These are phyloP conservation scores for Chamaea fasciata DNA, from an alignment of 2,113 vertebrate genomes.

Conservation along the genomic window DNA sequence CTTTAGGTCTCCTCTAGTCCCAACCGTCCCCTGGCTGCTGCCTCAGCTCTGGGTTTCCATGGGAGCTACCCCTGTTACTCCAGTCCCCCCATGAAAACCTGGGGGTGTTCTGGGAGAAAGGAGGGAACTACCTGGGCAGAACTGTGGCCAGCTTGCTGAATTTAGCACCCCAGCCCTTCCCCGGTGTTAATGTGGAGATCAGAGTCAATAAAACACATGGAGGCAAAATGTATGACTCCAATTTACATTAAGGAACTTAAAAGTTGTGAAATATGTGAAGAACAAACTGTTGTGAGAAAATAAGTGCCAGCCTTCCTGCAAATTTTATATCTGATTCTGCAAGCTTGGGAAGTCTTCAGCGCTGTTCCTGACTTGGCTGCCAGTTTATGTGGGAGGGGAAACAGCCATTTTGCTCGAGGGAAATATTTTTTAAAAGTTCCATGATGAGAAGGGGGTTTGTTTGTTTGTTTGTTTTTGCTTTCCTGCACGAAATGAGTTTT, in stretches of 20 bases:
- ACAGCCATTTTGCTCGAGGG: conserved; percentile 64
- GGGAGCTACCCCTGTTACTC: background rate
- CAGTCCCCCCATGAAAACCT: background rate
- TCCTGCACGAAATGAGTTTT: conserved; percentile 36
- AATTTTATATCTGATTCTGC: conserved; percentile 61
- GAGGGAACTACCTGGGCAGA: background rate
- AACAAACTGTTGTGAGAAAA: conserved; percentile 70
- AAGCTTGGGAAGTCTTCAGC: conserved; percentile 60
- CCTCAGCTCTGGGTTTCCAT: background rate
- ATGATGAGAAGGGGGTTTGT: conserved; percentile 41
- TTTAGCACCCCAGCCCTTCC: background rate
- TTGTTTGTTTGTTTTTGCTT: conserved; percentile 44
- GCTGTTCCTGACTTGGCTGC: conserved; percentile 67
- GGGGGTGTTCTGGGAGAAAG: background rate
- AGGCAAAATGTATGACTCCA: conserved; percentile 58
- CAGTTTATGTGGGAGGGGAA: conserved; percentile 68
- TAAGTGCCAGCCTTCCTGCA: conserved; percentile 68
- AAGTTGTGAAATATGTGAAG: conserved; percentile 70
- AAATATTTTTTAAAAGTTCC: conserved; percentile 57
- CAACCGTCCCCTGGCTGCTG: background rate
- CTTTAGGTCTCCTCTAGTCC: background rate
- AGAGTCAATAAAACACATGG: conserved; percentile 64
- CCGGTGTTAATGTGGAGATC: conserved; percentile 40
- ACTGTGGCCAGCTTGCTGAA: background rate
- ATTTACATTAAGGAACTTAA: conserved; percentile 67